Base-by-base conservation (phyloP, 2,797 vertebrate genomes). In the Menidia menidia region DNA sequence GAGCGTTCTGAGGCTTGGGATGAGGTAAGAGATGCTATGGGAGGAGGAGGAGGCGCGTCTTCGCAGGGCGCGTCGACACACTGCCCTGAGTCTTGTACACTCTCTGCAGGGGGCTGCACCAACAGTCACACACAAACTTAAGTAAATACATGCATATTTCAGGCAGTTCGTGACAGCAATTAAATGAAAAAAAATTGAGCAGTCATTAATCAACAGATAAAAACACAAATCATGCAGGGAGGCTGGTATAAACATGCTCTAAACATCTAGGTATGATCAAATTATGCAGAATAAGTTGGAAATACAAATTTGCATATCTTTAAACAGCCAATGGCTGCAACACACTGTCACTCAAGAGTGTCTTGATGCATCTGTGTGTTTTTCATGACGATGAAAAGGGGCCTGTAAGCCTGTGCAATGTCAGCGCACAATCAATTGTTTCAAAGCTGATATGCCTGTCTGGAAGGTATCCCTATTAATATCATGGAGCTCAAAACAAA, bases 51-150 rank as follows among this genome's bases (percentile, higher is more conserved):
- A 88, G 93, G 93, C 75, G 86, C 73, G 54, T 93, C 93, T 71
- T 93, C 93, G 75, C 83, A 57, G 18, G 80, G 66, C 63, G 75
- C 60, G 83, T 69, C 87, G 86, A 90, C 88, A 89, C 87, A 75
- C 86, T 86, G 92, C 80, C 83, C 93, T 41, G 71, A 86, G 79
- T 94, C 93, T 89, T 93, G 95, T 1, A 66, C 73, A 69, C 80
- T 59, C 51, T 86, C 92, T 91, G 91, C 93, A 90, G 94, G 71
- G 86, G 94, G 94, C 97, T 98, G 94, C 91, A 75, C 91, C 91
- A 65, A 95, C 88, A 95, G 87, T 90, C 88, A 94, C 88, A 92
- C 82, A 93, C 87, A 93, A 85, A 86, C 84, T 87, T 78, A 78
- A 91, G 89, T 91, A 91, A 87, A 90, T 13, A 87, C 93, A 90